phyloP scores from a whole-genome alignment of 2,797 vertebrate genomes.

The Scolopax bukidnonensis region DNA sequence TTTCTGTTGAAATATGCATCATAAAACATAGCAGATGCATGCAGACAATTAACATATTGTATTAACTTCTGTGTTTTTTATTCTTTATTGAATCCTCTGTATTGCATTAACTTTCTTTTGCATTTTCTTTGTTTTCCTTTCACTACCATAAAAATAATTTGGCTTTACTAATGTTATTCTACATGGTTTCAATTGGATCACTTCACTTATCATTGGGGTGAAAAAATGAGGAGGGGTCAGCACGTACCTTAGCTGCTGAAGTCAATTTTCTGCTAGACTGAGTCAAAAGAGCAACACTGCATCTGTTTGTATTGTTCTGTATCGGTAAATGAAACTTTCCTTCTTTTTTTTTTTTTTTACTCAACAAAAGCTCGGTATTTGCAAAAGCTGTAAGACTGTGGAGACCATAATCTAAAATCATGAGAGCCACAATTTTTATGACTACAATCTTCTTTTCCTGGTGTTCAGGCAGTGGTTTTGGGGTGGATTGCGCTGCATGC shows the following conservation, averaged over 20 bases:
- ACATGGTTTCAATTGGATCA: conserved; percentile 28
- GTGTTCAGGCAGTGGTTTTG: conserved; percentile 71
- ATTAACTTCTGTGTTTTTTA: conserved; percentile 41
- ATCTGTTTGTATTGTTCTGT: conserved; percentile 52
- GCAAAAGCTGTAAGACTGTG: conserved; percentile 61
- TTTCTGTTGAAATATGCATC: conserved; percentile 38
- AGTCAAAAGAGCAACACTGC: conserved; percentile 34
- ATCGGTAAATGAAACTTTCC: conserved; percentile 34
- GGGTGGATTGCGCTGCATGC: conserved; percentile 67
- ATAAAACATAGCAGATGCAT: conserved; percentile 44
- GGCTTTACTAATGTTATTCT: neutral
- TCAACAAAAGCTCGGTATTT: conserved; percentile 38
- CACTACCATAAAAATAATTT: neutral
- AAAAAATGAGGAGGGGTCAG: conserved; percentile 47
- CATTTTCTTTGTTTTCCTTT: conserved; percentile 52
- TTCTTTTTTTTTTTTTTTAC: neutral
- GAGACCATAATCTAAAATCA: conserved; percentile 72
- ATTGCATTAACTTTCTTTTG: conserved; percentile 46
- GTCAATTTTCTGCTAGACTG: conserved; percentile 69
- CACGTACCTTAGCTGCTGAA: conserved; percentile 31
- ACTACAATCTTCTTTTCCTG: conserved; percentile 72
- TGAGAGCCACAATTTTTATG: conserved; percentile 70
- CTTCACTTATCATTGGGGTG: conserved; percentile 6
- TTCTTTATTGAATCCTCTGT: conserved; percentile 29
- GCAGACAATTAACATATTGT: conserved; percentile 49